Base-by-base conservation (phyloP, 1,140 invertebrate genomes). In the Pseudoatta argentina region DNA sequence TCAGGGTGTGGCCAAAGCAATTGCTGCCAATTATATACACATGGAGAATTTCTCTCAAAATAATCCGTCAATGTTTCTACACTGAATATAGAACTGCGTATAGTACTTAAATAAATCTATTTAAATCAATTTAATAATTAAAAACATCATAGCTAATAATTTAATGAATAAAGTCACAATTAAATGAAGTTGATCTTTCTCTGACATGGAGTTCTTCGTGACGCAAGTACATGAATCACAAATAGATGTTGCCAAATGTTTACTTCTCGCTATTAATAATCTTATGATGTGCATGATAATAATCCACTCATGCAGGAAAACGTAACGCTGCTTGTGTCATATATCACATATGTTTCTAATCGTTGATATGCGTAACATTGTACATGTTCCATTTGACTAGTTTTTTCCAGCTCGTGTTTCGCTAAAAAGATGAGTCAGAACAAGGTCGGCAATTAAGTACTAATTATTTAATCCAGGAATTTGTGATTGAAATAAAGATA, bases 251-350 rank as follows among this genome's bases (percentile, higher is more conserved):
- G 63, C 48, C 51, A 27, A 64, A n/a, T 27, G 66, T 24, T 83
- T 51, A 55, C 48, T 12, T 3, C 8, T 21, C 16, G 27, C 75
- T 88, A 89, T 89, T 88, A 89, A 76, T 88, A 88, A 48, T 16
- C 21, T 7, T 21, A 1, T 30, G 30, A 69, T 85, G 18, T 66
- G 30, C 59, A 57, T 55, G 64, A 85, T 78, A 85, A 78, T 44
- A 48, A 27, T 5, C 1, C 24, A 39, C 30, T 73, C 81, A 73
- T 24, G 30, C 59, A 14, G 2, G 27, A 30, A 30, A 77, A 53
- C n/a, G 34, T 51, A 39, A 24, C 24, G 24, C 16, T 51, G 39
- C 27, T 61, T 16, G 69, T 48, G 18, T 71, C 66, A 48, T 30
- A 34, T 69, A 27, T 75, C 69, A 63, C 8, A 18, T 7, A 21